Conservation (phyloP, 2,888 invertebrate species). For the Protodeltote pygarga region DNA sequence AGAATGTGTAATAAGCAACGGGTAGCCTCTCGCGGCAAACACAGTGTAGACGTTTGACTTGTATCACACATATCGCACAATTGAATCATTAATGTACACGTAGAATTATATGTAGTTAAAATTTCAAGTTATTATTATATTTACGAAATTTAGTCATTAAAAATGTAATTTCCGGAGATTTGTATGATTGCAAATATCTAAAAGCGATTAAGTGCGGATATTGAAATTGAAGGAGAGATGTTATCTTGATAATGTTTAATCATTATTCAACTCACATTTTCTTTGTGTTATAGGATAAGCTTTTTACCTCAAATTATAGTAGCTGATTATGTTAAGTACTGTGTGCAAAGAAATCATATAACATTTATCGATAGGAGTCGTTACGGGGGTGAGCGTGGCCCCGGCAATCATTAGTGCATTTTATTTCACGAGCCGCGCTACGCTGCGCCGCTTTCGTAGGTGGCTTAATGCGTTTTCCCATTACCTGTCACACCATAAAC, state of each 20-base stretch:
- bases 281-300: constrained; percentile 26
- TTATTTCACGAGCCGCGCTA: constrained; percentile 64
- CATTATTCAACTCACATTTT: constrained; percentile 27
- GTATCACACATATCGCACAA: constrained; percentile 9
- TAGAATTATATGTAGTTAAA: constrained; percentile 5
- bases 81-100: constrained; percentile 18
- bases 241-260: constrained; percentile 43
- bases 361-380: constrained; percentile 60
- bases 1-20: constrained; percentile 29
- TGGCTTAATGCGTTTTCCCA: constrained; percentile 76
- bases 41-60: constrained; percentile 5
- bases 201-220: constrained; percentile 36
- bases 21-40: constrained; percentile 1
- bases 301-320: constrained; percentile 20
- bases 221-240: constrained; percentile 44
- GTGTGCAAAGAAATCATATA: constrained; percentile 46
- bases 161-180: constrained; percentile 65
- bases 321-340: constrained; percentile 25
- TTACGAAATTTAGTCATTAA: constrained; percentile 51
- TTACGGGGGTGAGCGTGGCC: constrained; percentile 50
- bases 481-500: constrained; percentile 72
- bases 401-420: constrained; percentile 75
- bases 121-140: constrained; percentile 5
- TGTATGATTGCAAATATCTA: constrained; percentile 47
- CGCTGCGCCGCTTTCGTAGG: constrained; percentile 54